phyloP scores from a whole-genome alignment of 2,888 invertebrate genomes.

The Troilus luridus region DNA sequence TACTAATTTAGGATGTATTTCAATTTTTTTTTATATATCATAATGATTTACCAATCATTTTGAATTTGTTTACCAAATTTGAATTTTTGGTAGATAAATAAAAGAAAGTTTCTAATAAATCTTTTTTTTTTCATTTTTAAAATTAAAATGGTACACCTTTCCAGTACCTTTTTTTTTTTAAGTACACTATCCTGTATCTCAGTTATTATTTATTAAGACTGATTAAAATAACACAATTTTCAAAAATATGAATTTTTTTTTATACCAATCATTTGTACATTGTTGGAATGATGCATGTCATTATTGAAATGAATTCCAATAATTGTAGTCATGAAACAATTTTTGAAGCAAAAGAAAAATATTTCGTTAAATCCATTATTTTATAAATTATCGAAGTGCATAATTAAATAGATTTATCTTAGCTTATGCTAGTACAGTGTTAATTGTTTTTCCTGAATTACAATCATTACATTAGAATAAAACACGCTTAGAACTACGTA shows the following conservation, averaged over 20 bases:
- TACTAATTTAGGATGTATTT: background rate
- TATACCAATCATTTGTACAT: background rate
- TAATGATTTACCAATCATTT: background rate
- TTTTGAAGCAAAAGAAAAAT: background rate
- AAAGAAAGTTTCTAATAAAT: background rate
- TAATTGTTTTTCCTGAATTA: background rate
- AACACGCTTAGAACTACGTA: background rate
- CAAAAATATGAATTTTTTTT: background rate
- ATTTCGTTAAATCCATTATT: background rate
- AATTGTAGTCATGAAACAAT: slow-evolving; percentile 36
- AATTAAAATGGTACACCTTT: background rate
- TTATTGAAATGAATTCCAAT: slow-evolving; percentile 7
- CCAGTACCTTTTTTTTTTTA: background rate
- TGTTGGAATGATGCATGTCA: background rate
- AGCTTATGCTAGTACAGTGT: background rate
- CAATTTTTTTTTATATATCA: background rate
- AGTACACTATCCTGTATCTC: background rate
- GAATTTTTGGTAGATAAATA: background rate
- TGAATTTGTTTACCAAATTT: background rate
- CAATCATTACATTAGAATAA: slow-evolving; percentile 10
- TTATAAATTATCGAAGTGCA: background rate
- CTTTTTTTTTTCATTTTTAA: background rate
- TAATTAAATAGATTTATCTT: background rate
- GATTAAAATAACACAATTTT: slow-evolving; percentile 3
- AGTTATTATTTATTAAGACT: background rate